Evolutionary conservation across 1,140 invertebrate species (phyloP).

Genomic region (Rhopalosiphum padi): DNA sequence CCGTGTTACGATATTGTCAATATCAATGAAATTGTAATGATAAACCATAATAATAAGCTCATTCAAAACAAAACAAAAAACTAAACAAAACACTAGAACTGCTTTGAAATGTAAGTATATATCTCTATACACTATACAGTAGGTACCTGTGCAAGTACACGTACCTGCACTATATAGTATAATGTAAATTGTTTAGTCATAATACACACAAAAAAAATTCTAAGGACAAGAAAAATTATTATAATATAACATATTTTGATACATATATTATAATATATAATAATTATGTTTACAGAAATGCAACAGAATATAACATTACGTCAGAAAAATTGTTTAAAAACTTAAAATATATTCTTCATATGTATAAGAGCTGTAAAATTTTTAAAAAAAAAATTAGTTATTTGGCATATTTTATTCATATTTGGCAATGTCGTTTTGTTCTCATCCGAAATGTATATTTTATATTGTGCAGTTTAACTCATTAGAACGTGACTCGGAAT

Average conservation of each 20-base stretch:
- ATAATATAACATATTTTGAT: not conserved
- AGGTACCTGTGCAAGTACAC: too few relatives aligned
- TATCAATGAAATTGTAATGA: not conserved
- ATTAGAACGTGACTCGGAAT: slow-evolving; percentile 35
- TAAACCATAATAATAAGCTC: not conserved
- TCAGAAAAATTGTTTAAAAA: not conserved
- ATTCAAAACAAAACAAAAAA: not conserved
- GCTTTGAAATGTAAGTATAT: not conserved
- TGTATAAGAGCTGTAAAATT: not conserved
- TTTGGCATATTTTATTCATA: slow-evolving; percentile 2
- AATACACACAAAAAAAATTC: not conserved
- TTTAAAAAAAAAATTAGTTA: not conserved
- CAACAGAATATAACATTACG: not conserved
- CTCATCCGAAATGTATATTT: not conserved
- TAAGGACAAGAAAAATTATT: not conserved
- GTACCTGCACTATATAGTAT: not conserved
- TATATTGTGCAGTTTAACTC: not conserved
- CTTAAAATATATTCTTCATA: not conserved
- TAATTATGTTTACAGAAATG: not conserved
- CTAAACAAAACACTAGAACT: not conserved
- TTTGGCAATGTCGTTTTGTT: not conserved
- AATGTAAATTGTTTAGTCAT: not conserved
- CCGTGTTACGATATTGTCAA: not conserved
- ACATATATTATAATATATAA: not conserved
- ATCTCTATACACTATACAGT: not conserved